phyloP scores from a whole-genome alignment of 1,140 invertebrate species.

The Medauroidea extradentata region DNA sequence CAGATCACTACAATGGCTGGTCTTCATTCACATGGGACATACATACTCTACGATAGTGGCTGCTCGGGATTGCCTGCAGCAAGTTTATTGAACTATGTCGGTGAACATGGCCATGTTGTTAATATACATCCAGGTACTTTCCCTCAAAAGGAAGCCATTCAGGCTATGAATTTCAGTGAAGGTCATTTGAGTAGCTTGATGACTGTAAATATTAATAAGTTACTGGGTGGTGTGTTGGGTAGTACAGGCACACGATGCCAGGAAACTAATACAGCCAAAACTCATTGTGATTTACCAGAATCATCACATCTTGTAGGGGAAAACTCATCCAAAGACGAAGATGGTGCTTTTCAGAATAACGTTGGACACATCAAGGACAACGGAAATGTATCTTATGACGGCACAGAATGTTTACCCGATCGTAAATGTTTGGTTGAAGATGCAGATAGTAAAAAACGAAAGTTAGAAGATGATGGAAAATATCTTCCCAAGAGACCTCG shows the following conservation, averaged over 20 bases:
- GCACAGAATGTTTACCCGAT: too few species aligned
- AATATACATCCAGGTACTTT: slow-evolving; percentile 76
- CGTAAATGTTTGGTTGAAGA: slow-evolving; percentile 43
- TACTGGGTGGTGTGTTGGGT: not conserved
- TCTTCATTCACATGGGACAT: slow-evolving; percentile 69
- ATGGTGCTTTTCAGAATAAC: not conserved
- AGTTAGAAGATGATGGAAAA: not conserved
- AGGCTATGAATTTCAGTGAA: slow-evolving; percentile 69
- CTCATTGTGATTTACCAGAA: not conserved
- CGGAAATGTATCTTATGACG: slow-evolving; percentile 27
- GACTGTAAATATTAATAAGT: slow-evolving; percentile 60
- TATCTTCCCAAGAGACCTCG: slow-evolving; percentile 23
- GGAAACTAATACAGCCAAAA: not conserved
- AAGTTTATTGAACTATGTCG: slow-evolving; percentile 69
- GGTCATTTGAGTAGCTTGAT: slow-evolving; percentile 62
- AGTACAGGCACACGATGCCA: not conserved
- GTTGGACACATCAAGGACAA: not conserved
- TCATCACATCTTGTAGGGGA: not conserved
- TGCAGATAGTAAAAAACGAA: slow-evolving; percentile 1
- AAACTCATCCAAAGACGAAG: not conserved
- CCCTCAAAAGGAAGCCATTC: slow-evolving; percentile 67
- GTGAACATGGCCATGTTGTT: slow-evolving; percentile 58
- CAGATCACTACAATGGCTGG: slow-evolving; percentile 81
- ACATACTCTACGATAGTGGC: slow-evolving; percentile 83
- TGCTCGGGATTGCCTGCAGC: slow-evolving; percentile 78